A percentile compares a stretch with the other conserved stretches of the same genome.
Evolutionary conservation across 2,888 invertebrate genomes (phyloP).

Genomic region (Hypercompe scribonia): DNA sequence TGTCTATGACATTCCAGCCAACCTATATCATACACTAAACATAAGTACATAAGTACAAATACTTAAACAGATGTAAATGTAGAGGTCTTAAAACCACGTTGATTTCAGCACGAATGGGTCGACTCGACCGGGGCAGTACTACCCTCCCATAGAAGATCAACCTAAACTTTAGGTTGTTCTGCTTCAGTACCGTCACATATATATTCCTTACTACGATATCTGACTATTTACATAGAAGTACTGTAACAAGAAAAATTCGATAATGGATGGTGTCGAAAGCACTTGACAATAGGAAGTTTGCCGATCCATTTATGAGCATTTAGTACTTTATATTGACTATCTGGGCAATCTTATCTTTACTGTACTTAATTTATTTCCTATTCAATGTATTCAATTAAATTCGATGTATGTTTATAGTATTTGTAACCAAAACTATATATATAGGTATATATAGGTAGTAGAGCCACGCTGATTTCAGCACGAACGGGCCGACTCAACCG

Average conservation of each 20-base stretch:
- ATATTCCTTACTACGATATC: conserved; percentile 30
- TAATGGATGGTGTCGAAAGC: conserved; percentile 41
- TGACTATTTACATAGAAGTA: conserved; percentile 35
- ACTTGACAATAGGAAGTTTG: conserved; percentile 30
- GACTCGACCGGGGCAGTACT: too few relatives aligned
- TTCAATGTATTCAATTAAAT: background rate
- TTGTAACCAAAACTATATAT: background rate
- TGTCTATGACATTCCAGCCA: too few relatives aligned
- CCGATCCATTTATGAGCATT: conserved; percentile 13
- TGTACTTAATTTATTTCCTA: background rate
- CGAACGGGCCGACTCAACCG: too few relatives aligned
- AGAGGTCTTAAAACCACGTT: too few relatives aligned
- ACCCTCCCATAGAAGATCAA: too few relatives aligned
- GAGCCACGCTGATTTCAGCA: too few relatives aligned
- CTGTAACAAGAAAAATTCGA: conserved; percentile 24
- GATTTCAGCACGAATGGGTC: too few relatives aligned
- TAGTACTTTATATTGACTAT: background rate
- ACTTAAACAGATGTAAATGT: too few relatives aligned
- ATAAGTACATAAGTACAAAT: too few relatives aligned
- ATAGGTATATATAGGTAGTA: too few relatives aligned
- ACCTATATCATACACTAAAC: too few relatives aligned
- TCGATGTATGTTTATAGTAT: background rate
- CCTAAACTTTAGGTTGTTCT: too few relatives aligned
- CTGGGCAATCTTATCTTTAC: background rate
- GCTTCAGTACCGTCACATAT: background rate